These are phyloP conservation scores for Drosophila nr. perissopoda DNA, from an alignment of 2,888 invertebrate genomes.

Conservation along the genomic window DNA sequence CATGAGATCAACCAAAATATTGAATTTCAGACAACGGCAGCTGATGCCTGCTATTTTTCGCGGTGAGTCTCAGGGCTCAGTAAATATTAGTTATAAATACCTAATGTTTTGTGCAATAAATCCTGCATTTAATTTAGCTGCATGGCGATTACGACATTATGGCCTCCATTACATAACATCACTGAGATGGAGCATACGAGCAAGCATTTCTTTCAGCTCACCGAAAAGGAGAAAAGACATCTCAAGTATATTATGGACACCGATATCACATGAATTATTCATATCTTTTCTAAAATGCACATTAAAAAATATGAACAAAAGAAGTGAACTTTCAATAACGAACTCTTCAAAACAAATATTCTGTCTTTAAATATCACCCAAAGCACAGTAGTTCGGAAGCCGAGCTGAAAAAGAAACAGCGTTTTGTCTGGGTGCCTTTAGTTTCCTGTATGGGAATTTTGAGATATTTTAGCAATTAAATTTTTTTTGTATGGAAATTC, in stretches of 20 bases:
- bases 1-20: conserved; percentile 54
- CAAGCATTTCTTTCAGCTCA: conserved; percentile 53
- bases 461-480: background rate
- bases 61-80: conserved; percentile 38
- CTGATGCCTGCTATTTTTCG: conserved; percentile 65
- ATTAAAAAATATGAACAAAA: background rate
- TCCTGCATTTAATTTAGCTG: conserved; percentile 41
- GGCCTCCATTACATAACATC: conserved; percentile 73
- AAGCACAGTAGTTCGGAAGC: background rate
- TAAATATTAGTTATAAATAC: background rate
- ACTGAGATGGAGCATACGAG: conserved; percentile 53
- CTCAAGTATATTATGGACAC: conserved; percentile 56
- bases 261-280: conserved; percentile 25
- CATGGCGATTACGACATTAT: conserved; percentile 64
- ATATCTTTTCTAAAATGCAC: conserved; percentile 2
- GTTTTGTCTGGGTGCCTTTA: no score
- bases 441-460: background rate
- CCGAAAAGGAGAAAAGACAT: conserved; percentile 44
- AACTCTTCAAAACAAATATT: background rate
- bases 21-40: conserved; percentile 53
- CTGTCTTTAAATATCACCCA: background rate
- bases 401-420: no score
- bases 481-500: background rate
- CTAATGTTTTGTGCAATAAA: background rate
- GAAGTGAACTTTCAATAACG: background rate